A percentile compares a stretch with the other conserved stretches of the same genome.
Conservation (phyloP, 2,113 vertebrate species). For the Sula dactylatra region DNA sequence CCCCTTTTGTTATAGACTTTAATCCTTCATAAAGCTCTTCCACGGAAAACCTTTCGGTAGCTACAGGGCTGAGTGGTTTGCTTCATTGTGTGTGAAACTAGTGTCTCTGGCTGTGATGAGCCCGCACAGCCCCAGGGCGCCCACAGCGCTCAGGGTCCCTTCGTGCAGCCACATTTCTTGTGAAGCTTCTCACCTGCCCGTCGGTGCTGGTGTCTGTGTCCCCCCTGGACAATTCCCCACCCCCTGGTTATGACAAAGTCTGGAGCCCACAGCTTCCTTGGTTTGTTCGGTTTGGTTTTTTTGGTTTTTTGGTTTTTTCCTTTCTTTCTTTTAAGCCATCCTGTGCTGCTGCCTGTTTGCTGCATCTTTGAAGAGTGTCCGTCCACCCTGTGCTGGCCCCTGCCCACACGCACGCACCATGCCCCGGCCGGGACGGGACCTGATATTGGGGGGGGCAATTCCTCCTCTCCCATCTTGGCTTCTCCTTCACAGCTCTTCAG, state of each 20-base stretch:
- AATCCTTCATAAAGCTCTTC: not conserved
- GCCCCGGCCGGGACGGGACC: not conserved
- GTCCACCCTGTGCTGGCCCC: not conserved
- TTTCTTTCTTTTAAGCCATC: slow-evolving; percentile 36
- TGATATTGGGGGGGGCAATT: not conserved
- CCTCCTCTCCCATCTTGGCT: not conserved
- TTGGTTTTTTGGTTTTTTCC: not conserved
- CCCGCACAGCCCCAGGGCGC: not conserved
- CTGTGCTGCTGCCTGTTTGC: slow-evolving; percentile 44
- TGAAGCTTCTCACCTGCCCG: not conserved
- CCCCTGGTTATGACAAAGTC: not conserved
- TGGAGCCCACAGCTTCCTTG: not conserved
- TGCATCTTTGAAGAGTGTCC: not conserved
- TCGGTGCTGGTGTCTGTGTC: not conserved
- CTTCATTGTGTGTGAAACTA: not conserved
- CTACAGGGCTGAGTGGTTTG: slow-evolving; percentile 2
- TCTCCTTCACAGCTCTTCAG: not conserved
- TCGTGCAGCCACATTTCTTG: not conserved
- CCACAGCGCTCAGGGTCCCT: not conserved
- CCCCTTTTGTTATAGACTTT: not conserved
- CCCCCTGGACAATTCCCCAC: not conserved
- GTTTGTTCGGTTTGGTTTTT: not conserved
- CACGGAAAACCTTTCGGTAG: not conserved
- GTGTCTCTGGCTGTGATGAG: not conserved
- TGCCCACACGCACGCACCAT: not conserved